Evolutionary conservation across 37 sponge, comb jelly and placozoan genomes (phyloP).

Genomic region (Cladorhizidae sp.): DNA sequence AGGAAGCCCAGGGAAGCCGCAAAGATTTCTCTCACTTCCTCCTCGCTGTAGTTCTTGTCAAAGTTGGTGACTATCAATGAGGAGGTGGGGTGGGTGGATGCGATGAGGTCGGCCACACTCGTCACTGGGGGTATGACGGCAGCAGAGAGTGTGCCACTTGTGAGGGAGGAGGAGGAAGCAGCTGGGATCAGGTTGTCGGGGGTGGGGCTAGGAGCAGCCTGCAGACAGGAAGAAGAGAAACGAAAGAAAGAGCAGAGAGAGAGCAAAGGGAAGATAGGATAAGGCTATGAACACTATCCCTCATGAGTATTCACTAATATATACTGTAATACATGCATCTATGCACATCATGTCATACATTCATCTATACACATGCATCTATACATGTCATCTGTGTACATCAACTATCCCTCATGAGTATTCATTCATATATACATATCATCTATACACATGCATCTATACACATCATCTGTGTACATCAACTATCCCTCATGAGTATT

Average conservation of each 20-base stretch:
- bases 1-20: not conserved
- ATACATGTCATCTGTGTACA: too few species aligned
- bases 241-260: not conserved
- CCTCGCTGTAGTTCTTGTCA: constrained; percentile 58
- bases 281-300: not conserved
- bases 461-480: too few species aligned
- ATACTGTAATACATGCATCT: too few species aligned
- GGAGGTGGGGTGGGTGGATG: not conserved
- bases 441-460: too few species aligned
- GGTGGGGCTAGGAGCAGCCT: constrained; percentile 10
- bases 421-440: too few species aligned
- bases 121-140: not conserved
- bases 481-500: too few species aligned
- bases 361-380: too few species aligned
- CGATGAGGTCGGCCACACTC: not conserved
- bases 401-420: too few species aligned
- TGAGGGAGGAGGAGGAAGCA: not conserved
- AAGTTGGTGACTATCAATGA: constrained; percentile 83
- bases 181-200: not conserved
- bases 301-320: too few species aligned
- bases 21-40: constrained; percentile 42
- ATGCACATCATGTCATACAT: too few species aligned
- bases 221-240: not conserved
- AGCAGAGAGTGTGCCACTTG: not conserved
- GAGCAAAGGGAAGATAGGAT: not conserved